Conservation (phyloP, 2,113 vertebrate species). For the Chloropsis cyanopogon region DNA sequence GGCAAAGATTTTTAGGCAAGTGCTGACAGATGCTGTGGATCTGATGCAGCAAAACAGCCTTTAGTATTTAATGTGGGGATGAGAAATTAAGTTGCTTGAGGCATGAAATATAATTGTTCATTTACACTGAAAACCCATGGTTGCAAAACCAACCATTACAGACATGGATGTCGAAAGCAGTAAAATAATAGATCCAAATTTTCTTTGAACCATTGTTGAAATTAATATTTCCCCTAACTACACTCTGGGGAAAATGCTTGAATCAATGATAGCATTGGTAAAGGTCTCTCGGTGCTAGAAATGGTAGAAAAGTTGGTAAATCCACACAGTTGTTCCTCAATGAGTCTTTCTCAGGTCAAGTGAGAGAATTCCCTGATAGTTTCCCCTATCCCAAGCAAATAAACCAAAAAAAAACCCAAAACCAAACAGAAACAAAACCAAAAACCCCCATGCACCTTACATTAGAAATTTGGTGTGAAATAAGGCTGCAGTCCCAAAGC, state of each 20-base stretch:
- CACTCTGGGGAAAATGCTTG: background rate
- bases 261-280: background rate
- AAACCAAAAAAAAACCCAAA: background rate
- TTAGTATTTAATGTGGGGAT: constrained; percentile 26
- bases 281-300: background rate
- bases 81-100: constrained; percentile 22
- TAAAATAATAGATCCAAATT: background rate
- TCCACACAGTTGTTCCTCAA: background rate
- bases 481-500: background rate
- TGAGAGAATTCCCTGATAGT: background rate
- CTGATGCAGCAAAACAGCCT: constrained; percentile 27
- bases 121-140: constrained; percentile 17
- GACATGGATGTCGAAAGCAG: background rate
- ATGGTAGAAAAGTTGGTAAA: background rate
- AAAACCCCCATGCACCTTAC: background rate
- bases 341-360: background rate
- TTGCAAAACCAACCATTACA: background rate
- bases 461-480: background rate
- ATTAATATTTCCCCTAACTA: background rate
- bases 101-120: constrained; percentile 18
- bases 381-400: background rate
- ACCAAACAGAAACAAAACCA: too few relatives aligned
- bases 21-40: constrained; percentile 9
- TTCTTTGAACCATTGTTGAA: background rate
- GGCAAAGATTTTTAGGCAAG: background rate